Base-by-base conservation (phyloP, 2,888 invertebrate genomes). In the Pristionchus fissidentatus region DNA sequence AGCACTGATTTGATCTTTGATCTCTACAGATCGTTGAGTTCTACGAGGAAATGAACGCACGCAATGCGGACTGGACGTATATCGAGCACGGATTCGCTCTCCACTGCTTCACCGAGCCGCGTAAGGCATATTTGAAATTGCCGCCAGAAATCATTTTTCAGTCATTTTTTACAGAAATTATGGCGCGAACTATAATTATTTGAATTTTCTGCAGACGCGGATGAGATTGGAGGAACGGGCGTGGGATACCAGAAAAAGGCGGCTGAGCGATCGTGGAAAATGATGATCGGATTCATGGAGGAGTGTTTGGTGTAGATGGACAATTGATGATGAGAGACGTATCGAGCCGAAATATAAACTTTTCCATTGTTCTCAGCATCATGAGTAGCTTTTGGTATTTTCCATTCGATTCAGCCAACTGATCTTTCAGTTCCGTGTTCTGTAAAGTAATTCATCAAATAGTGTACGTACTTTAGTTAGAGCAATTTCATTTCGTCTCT, bases 61-160 rank as follows among this genome's bases (percentile, higher is more conserved):
- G 90, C 70, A 86, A 88, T 26, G 88, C 89, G 38, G 90, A 90
- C 84, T 90, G 87, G 83, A 77, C 84, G 22, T 91, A 90, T 81
- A 80, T 85, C 35, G 81, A 80, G 52, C 87, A 90, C 85, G 87
- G 88, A 46, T 83, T 89, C 62, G 90, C 90, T 13, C 84, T 83
- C 78, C 90, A 91, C 77, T 85, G 87, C 26, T 90, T 90, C 83
- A 90, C 90, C 43, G 85, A 88, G 78, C 86, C 86, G 78, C 41
- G 86, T 85, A 62, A 10, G 41, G n/a, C n/a, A n/a, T n/a, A n/a
- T n/a, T n/a, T n/a, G n/a, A n/a, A n/a, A n/a, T n/a, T n/a, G n/a
- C n/a, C n/a, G n/a, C n/a, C n/a, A n/a, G n/a, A n/a, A n/a, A n/a
- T n/a, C n/a, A n/a, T n/a, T n/a, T n/a, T n/a, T n/a, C n/a, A n/a